Base-by-base conservation (phyloP, 1,140 invertebrate genomes). In the Oreohelix idahoensis region DNA sequence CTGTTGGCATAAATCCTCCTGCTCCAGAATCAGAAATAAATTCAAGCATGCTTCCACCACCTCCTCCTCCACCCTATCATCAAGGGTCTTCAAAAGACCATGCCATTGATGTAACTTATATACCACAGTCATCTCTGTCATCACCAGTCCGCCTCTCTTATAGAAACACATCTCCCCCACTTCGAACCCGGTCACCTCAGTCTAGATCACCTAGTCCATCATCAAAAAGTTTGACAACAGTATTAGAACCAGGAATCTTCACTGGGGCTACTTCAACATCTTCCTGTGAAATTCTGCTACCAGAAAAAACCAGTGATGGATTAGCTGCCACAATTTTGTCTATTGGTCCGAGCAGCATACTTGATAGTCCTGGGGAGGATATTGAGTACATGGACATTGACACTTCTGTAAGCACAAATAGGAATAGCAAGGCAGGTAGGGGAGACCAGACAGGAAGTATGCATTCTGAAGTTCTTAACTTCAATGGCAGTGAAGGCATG, bases 331-430 rank as follows among this genome's bases (percentile, higher is more conserved):
- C 1, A 29, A 53, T 49, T 5, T 42, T 42, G 17, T 35, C 32
- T n/a, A 79, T 53, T 23, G 17, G 11, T 1, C 53, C 66, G 11
- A 63, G 49, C 26, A 85, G 79, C 70, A 45, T 75, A 17, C 32
- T 85, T 75, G 84, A 85, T 35, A 58, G 77, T 35, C 84, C 84
- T 20, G 84, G 80, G 13, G 84, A 85, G 32, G 84, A 85, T 63
- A 83, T 85, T 51, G 45, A 63, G 17, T 85, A 39, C 51, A 85
- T 85, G 80, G 84, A 85, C 29, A 49, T 29, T 51, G 51, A 53
- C 8, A 26, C 1, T n/a, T 26, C 1, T 70, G 58, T 26, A 20
- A 38, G 26, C 2, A n/a, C n/a, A 26, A 15, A 23, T 29, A 58
- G 36, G 0, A 74, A 45, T 32, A 42, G 17, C 26, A 35, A 20